A percentile compares a stretch with the other conserved stretches of the same genome.
These are phyloP conservation scores for Hyphantria cunea DNA, from an alignment of 1,140 invertebrate species.

Conservation along the genomic window DNA sequence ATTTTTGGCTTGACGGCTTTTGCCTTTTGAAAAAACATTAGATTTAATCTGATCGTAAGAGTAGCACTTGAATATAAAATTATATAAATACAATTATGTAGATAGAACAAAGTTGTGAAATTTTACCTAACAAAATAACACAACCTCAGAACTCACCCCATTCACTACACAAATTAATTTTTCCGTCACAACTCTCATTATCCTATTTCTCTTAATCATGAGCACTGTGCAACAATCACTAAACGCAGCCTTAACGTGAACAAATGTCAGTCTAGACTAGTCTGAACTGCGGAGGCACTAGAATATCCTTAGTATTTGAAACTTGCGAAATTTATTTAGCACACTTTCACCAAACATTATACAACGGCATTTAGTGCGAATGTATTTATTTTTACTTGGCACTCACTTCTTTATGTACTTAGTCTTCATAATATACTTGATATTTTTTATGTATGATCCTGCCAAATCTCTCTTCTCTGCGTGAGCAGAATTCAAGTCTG, in stretches of 20 bases:
- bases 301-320: conserved; percentile 17
- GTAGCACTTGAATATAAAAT: no score
- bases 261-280: not conserved
- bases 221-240: not conserved
- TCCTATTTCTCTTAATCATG: not conserved
- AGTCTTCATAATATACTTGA: not conserved
- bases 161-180: not conserved
- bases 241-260: not conserved
- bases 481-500: no score
- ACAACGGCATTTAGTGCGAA: not conserved
- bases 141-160: not conserved
- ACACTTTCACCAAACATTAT: conserved; percentile 18
- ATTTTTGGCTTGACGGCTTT: no score
- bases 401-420: no score
- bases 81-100: no score
- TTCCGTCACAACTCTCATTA: not conserved
- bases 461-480: no score
- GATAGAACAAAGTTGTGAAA: no score
- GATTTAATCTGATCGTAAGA: no score
- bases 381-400: no score
- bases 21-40: no score
- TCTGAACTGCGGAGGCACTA: conserved; percentile 6
- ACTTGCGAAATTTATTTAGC: conserved; percentile 8
- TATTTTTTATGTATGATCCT: no score
- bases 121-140: not conserved